A percentile compares a stretch with the other conserved stretches of the same genome.
Evolutionary conservation across 2,797 vertebrate species (phyloP).

Genomic region (Benthosema pterotum): DNA sequence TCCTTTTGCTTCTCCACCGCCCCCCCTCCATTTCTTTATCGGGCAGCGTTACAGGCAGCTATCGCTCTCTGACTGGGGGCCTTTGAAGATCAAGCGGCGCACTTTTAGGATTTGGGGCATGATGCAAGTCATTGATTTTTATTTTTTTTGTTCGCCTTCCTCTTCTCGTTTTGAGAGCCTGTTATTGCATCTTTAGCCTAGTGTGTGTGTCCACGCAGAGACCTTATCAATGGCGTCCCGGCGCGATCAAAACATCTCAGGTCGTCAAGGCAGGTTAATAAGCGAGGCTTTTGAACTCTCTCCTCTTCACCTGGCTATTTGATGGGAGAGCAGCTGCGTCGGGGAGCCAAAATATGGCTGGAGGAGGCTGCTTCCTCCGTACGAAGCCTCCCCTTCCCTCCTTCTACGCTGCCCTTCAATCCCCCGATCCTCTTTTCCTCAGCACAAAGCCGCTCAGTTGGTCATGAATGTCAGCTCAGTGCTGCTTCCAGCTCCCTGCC

Average conservation of each 20-base stretch:
- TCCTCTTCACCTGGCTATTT: constrained; percentile 35
- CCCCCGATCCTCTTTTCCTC: constrained; percentile 62
- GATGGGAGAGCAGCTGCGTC: constrained; percentile 52
- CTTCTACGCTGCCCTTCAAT: constrained; percentile 54
- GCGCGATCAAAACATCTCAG: constrained; percentile 64
- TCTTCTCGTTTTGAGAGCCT: constrained; percentile 59
- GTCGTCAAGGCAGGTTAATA: constrained; percentile 67
- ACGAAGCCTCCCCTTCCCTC: constrained; percentile 56
- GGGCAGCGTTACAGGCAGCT: constrained; percentile 56
- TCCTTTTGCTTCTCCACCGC: constrained; percentile 28
- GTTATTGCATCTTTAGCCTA: constrained; percentile 68
- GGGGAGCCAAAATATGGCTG: constrained; percentile 35
- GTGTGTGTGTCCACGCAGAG: constrained; percentile 45
- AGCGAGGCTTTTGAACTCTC: constrained; percentile 49
- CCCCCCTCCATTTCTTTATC: constrained; percentile 49
- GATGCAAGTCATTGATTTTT: constrained; percentile 74
- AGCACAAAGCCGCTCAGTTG: constrained; percentile 76
- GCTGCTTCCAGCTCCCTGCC: constrained; percentile 39
- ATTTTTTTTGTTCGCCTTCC: constrained; percentile 8
- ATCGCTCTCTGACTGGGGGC: constrained; percentile 56
- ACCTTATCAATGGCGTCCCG: constrained; percentile 58
- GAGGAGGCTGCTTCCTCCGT: constrained; percentile 48
- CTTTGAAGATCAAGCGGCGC: constrained; percentile 59
- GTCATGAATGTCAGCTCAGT: constrained; percentile 76
- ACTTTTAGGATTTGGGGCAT: constrained; percentile 64